Percentiles rank a stretch among this genome's conserved stretches.
phyloP scores from a whole-genome alignment of 64 coral and sea anemone genomes.

The Acropora tenuis region DNA sequence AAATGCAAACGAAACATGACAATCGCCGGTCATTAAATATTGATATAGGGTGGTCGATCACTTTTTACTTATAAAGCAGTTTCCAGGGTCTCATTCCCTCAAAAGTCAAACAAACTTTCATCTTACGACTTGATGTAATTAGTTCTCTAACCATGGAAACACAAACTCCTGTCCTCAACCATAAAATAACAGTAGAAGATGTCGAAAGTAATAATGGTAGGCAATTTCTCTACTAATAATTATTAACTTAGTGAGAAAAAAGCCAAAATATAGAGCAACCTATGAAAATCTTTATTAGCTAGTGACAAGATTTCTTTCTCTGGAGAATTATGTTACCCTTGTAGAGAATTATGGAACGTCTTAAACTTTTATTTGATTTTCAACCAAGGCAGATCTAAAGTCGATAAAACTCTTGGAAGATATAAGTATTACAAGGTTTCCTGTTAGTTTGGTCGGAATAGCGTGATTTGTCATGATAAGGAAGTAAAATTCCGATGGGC shows the following conservation, averaged over 20 bases:
- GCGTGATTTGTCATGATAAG: too few species aligned
- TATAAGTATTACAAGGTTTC: too few species aligned
- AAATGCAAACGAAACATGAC: neutral
- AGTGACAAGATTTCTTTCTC: neutral
- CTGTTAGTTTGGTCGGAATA: too few species aligned
- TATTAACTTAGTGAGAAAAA: neutral
- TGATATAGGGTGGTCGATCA: neutral
- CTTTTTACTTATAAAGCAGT: neutral
- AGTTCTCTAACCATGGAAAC: neutral
- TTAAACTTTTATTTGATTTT: too few species aligned
- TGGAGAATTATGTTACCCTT: too few species aligned
- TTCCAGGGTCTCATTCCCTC: neutral
- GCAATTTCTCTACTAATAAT: neutral
- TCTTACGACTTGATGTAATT: neutral
- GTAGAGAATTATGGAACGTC: too few species aligned
- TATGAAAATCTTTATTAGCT: neutral
- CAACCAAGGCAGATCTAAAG: too few species aligned
- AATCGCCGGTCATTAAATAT: constrained; percentile 25
- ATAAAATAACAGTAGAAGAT: constrained; percentile 30
- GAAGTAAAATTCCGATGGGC: too few species aligned
- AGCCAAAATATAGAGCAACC: neutral
- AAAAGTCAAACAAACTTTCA: constrained; percentile 14
- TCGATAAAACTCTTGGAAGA: too few species aligned
- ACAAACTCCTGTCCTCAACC: neutral
- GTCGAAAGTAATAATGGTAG: constrained; percentile 41